Evolutionary conservation across 2,113 vertebrate species (phyloP), one percentile per base, ranked within the genome.

Genomic region (Gallinago media): DNA sequence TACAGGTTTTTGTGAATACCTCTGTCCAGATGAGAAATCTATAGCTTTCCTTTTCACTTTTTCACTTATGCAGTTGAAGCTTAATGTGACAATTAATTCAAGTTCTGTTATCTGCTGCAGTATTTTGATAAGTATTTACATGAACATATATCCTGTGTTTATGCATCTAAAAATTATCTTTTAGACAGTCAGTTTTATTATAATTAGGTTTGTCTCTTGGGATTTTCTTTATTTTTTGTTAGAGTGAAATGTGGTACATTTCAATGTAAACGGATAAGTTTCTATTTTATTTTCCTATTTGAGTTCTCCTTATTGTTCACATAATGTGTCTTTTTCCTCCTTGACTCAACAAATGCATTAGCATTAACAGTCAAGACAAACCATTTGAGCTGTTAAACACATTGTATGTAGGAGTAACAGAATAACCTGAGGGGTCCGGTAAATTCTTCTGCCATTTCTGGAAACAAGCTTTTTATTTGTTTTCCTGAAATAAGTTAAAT

Each of bases 381-480:
- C 42, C 21, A 40, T 83, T 73, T 71, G 12, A 65, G 73, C 76
- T 88, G 44, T 75, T 92, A 78, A 95, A 75, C 38, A 72, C 62
- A 34, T 42, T 72, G n/a, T 67, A 23, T 56, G 50, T 75, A 72
- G 79, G 63, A 94, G 47, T 26, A 83, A 61, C 23, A 56, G 62
- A 81, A 68, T 71, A 77, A 95, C 59, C 63, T 81, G 44, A 68
- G 54, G n/a, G 36, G 6, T 84, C 27, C 0, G 0, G 38, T 71
- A 66, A 86, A 83, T 67, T 93, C 14, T 40, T 84, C 52, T 90
- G 92, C 47, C 29, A 25, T 86, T 95, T 90, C 65, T 96, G 40
- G 65, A 91, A 93, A 25, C 19, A 78, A 55, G 8, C 2, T 71
- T 85, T 76, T 73, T 42, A 42, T 72, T 91, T 82, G 12, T 83